Conservation (phyloP, 2,888 invertebrate species). For the Cephus pygmeus region DNA sequence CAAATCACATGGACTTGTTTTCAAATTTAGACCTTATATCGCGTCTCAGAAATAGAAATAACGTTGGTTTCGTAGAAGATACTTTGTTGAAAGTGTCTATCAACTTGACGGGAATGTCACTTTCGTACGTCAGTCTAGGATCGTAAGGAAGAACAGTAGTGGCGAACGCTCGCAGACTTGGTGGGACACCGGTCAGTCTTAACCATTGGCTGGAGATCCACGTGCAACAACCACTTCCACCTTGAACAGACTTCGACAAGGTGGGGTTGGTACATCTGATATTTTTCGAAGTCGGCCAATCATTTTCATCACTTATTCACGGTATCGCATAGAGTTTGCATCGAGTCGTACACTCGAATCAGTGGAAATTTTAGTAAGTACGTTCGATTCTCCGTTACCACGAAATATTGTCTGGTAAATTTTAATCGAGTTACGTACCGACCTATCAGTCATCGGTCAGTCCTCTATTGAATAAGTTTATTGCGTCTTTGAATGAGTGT, state of each 20-base stretch:
- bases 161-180: constrained; percentile 6
- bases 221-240: constrained; percentile 45
- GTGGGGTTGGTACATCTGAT: constrained; percentile 30
- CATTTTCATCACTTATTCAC: constrained; percentile 53
- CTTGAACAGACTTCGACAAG: constrained; percentile 21
- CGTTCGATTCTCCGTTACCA: neutral
- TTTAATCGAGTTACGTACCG: neutral
- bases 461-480: neutral
- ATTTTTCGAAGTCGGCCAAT: constrained; percentile 54
- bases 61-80: neutral
- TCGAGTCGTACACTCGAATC: neutral
- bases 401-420: neutral
- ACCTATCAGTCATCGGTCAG: neutral
- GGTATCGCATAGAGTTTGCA: constrained; percentile 40
- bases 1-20: neutral
- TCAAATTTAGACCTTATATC: neutral
- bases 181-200: constrained; percentile 15
- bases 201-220: constrained; percentile 47
- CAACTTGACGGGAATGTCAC: neutral
- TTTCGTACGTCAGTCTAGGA: neutral
- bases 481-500: neutral
- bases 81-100: neutral
- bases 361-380: neutral
- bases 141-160: constrained; percentile 1
- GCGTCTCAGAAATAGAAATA: neutral